phyloP scores from a whole-genome alignment of 2,113 vertebrate species.

The Rattus rattus region DNA sequence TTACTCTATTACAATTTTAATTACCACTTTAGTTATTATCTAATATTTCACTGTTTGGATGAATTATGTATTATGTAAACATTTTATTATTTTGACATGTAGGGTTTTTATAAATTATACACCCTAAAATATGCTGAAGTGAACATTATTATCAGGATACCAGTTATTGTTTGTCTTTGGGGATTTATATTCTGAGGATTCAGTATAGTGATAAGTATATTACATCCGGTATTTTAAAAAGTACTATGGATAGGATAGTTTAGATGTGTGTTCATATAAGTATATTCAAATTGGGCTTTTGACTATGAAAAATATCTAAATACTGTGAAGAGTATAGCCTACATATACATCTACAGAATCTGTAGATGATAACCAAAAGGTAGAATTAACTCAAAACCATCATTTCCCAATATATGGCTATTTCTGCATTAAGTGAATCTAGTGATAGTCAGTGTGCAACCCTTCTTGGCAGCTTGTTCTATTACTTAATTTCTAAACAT shows the following conservation, averaged over 20 bases:
- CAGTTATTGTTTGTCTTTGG: neutral
- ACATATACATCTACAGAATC: neutral
- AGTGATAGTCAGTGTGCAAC: conserved; percentile 51
- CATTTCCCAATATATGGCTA: conserved; percentile 52
- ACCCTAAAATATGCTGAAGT: neutral
- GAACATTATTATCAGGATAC: neutral
- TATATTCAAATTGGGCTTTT: conserved; percentile 37
- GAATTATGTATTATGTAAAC: neutral
- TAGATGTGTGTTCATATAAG: conserved; percentile 34
- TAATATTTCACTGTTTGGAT: neutral
- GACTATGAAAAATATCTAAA: conserved; percentile 46
- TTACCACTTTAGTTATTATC: conserved; percentile 8
- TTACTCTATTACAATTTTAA: neutral
- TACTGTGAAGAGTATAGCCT: conserved; percentile 36
- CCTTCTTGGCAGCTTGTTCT: conserved; percentile 50
- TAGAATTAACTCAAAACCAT: conserved; percentile 60
- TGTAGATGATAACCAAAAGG: conserved; percentile 34
- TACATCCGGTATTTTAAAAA: conserved; percentile 5
- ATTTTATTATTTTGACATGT: conserved; percentile 40
- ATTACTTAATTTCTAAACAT: conserved; percentile 73
- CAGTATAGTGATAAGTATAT: neutral
- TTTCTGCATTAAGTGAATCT: conserved; percentile 58
- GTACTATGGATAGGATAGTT: neutral
- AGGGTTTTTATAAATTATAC: neutral
- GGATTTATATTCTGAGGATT: conserved; percentile 27